These are phyloP conservation scores for Argyrosomus japonicus DNA, from an alignment of 2,113 vertebrate genomes.

Conservation along the genomic window DNA sequence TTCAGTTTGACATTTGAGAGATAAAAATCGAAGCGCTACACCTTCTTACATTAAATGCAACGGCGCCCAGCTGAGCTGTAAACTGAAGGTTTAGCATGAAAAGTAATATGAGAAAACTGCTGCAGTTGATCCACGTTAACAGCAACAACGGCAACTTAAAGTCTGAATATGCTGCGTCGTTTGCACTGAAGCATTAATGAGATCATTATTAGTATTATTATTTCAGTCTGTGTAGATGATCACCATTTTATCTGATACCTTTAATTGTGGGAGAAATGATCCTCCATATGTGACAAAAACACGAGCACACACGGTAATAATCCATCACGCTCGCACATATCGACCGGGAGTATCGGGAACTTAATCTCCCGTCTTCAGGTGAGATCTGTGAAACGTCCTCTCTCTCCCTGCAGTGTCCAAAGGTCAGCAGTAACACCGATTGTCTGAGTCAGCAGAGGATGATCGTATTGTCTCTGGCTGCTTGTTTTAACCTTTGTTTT, in stretches of 20 bases:
- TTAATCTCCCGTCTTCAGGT: conserved; percentile 11
- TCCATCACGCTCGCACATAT: neutral
- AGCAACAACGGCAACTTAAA: neutral
- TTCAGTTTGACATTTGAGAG: no score
- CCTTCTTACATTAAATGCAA: no score
- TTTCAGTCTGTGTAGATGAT: no score
- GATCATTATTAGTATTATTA: no score
- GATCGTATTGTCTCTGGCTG: neutral
- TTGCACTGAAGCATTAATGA: neutral
- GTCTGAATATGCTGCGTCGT: neutral
- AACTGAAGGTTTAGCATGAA: no score
- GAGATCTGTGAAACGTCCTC: neutral
- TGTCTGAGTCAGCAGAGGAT: conserved; percentile 38
- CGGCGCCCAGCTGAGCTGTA: no score
- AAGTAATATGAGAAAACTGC: neutral
- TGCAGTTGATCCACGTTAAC: neutral
- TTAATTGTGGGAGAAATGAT: neutral
- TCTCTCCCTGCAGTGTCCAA: neutral
- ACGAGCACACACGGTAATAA: neutral
- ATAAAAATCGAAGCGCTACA: no score
- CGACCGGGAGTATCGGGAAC: no score
- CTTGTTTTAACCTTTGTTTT: conserved; percentile 35
- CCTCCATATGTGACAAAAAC: neutral
- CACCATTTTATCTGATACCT: neutral
- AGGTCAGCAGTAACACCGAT: conserved; percentile 25